A percentile compares a stretch with the other conserved stretches of the same genome.
phyloP scores from a whole-genome alignment of 2,113 vertebrate genomes.

The Pseudorectes ferrugineus region DNA sequence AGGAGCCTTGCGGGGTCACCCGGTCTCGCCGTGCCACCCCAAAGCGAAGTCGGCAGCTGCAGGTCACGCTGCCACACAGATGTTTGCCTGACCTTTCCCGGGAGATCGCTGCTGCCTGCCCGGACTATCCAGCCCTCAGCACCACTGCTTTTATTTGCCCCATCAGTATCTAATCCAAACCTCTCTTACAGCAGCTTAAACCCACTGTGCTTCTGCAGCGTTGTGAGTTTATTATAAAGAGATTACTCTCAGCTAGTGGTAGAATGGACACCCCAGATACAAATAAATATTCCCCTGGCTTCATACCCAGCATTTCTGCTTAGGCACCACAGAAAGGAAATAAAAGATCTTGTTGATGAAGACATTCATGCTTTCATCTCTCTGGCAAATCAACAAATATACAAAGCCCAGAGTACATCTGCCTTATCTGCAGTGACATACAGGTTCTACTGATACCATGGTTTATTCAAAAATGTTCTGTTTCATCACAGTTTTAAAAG shows the following conservation, averaged over 20 bases:
- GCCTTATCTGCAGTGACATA: not conserved
- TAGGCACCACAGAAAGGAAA: not conserved
- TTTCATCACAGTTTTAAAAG: not conserved
- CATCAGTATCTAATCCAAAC: not conserved
- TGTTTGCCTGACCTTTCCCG: not conserved
- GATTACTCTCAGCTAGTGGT: not conserved
- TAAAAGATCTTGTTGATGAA: not conserved
- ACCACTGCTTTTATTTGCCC: not conserved
- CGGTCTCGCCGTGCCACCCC: accelerated
- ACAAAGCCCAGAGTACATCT: not conserved
- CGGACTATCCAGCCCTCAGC: not conserved
- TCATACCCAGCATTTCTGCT: not conserved
- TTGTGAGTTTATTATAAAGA: not conserved
- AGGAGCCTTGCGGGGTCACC: not conserved
- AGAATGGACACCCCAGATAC: not conserved
- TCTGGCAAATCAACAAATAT: not conserved
- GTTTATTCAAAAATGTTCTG: not conserved
- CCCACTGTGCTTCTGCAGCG: not conserved
- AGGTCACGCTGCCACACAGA: not conserved
- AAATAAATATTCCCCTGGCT: not conserved
- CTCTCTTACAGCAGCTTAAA: not conserved
- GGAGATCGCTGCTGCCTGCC: not conserved
- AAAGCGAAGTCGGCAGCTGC: not conserved
- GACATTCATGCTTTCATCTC: not conserved
- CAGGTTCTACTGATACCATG: not conserved